Conservation (phyloP, 2,113 vertebrate genomes). For the Clarias macrocephalus region DNA sequence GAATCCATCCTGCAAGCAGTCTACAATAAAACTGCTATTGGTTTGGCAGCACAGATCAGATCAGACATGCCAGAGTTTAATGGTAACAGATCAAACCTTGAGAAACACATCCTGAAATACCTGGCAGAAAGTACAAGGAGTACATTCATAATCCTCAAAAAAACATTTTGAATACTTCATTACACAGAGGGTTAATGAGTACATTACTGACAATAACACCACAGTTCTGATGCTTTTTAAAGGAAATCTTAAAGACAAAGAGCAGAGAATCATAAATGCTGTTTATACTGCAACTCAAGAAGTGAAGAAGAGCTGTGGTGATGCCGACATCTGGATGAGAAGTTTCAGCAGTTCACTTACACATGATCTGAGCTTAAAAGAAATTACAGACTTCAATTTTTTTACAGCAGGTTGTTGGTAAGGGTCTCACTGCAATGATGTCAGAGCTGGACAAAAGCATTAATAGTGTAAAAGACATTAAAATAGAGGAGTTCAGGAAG, state of each 20-base stretch:
- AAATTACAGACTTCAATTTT: background rate
- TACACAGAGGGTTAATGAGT: constrained; percentile 11
- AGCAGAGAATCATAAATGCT: background rate
- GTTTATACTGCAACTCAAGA: background rate
- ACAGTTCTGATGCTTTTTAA: background rate
- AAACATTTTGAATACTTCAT: constrained; percentile 59
- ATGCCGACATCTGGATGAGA: constrained; percentile 6
- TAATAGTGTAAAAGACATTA: background rate
- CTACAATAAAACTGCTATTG: no score
- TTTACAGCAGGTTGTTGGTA: background rate
- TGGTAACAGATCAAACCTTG: no score
- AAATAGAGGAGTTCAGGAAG: constrained; percentile 8
- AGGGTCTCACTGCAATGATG: background rate
- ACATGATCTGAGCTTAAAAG: constrained; percentile 6
- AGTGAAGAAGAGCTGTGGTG: background rate
- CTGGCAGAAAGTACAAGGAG: constrained; percentile 46
- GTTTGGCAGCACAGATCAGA: no score
- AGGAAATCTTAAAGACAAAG: constrained; percentile 3
- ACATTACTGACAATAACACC: constrained; percentile 50
- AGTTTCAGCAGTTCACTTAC: background rate
- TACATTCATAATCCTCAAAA: constrained; percentile 58
- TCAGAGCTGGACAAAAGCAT: background rate
- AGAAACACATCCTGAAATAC: no score
- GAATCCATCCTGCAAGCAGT: no score
- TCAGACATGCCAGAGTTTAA: no score